These are phyloP conservation scores for Microcebus lehilahytsara DNA, from an alignment of 2,113 vertebrate genomes.

Conservation along the genomic window DNA sequence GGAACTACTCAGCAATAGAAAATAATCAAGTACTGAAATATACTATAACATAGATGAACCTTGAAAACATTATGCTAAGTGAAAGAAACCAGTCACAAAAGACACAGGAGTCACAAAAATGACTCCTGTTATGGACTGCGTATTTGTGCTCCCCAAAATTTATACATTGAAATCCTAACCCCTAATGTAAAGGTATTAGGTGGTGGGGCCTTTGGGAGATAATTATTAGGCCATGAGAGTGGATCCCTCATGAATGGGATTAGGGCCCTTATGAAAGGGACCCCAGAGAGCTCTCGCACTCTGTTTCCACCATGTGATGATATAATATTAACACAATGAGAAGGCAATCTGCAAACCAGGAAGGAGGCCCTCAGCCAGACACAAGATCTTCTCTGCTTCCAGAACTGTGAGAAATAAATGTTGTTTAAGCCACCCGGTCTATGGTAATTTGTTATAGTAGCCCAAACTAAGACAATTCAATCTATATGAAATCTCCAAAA, in stretches of 20 bases:
- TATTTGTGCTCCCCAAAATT: not conserved
- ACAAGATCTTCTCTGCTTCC: not conserved
- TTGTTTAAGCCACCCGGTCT: not conserved
- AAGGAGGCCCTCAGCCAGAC: not conserved
- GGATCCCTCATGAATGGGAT: not conserved
- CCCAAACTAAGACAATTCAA: not conserved
- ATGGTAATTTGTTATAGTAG: not conserved
- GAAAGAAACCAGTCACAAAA: constrained; percentile 13
- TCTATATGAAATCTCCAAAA: constrained; percentile 16
- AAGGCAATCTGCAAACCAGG: not conserved
- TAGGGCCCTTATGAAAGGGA: not conserved
- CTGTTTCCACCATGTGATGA: not conserved
- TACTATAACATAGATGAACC: not conserved
- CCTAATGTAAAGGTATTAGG: not conserved
- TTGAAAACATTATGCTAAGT: not conserved
- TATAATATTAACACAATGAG: not conserved
- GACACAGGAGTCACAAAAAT: not conserved
- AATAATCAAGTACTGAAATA: constrained; percentile 2
- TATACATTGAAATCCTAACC: not conserved
- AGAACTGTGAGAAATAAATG: not conserved
- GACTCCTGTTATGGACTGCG: not conserved
- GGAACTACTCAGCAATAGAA: constrained; percentile 21
- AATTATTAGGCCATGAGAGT: not conserved
- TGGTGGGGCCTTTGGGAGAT: not conserved
- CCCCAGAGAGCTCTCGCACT: not conserved